A percentile compares a stretch with the other conserved stretches of the same genome.
Evolutionary conservation across 2,797 vertebrate genomes (phyloP).

Genomic region (Oryzias dopingdopingensis): DNA sequence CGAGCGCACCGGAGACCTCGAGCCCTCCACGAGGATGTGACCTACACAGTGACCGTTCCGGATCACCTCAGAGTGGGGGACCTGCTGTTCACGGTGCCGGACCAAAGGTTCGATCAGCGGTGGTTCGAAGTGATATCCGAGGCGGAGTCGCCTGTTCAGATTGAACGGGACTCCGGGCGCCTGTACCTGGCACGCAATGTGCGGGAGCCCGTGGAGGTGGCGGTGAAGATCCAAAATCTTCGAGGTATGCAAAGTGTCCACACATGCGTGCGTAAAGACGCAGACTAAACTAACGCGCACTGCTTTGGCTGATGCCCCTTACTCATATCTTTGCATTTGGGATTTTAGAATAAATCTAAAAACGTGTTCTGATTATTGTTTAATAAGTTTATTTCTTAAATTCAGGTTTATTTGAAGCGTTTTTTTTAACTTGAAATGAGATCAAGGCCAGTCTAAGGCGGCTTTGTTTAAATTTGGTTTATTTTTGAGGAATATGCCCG

Average conservation of each 20-base stretch:
- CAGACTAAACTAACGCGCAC: background rate
- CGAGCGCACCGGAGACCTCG: slow-evolving; percentile 53
- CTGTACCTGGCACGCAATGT: slow-evolving; percentile 73
- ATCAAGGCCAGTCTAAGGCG: too few species aligned
- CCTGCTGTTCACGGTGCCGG: slow-evolving; percentile 84
- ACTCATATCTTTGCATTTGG: too few species aligned
- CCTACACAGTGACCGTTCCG: slow-evolving; percentile 78
- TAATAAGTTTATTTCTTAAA: too few species aligned
- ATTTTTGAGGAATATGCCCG: too few species aligned
- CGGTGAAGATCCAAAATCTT: slow-evolving; percentile 75
- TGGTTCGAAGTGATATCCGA: slow-evolving; percentile 82
- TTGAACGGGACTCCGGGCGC: slow-evolving; percentile 82
- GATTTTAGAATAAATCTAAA: too few species aligned
- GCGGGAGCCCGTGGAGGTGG: slow-evolving; percentile 63
- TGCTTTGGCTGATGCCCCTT: too few species aligned
- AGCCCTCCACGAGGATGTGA: slow-evolving; percentile 66
- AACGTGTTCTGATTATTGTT: too few species aligned
- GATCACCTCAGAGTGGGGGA: slow-evolving; percentile 77
- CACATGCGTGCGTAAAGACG: slow-evolving; percentile 11
- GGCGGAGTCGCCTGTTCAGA: slow-evolving; percentile 65
- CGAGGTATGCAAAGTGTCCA: slow-evolving; percentile 59
- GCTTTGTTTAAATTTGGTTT: too few species aligned
- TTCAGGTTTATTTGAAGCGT: too few species aligned
- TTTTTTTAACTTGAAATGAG: too few species aligned
- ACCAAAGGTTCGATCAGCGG: slow-evolving; percentile 72